Evolutionary conservation across 1,140 invertebrate genomes (phyloP), one percentile per base, ranked within the genome.

Genomic region (Branchinecta lynchi): DNA sequence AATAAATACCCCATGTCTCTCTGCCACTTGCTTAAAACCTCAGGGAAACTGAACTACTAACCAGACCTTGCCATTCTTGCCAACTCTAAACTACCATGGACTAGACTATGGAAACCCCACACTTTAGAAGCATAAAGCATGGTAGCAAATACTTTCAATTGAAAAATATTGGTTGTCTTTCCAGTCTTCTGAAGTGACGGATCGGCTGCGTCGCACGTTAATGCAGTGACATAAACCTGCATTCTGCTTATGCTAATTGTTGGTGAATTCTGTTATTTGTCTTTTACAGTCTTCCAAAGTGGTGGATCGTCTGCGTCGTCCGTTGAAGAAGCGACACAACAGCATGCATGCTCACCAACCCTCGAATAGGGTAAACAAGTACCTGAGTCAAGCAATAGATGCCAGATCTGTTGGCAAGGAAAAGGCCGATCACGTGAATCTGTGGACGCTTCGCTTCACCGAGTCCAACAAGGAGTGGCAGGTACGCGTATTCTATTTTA

Each of bases 301-400:
- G 72, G 86, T 87, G 65, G 90, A 93, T 78, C 90, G 91, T 78
- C 86, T 92, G 73, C 88, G 91, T 78, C 83, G 90, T 74, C 89
- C 90, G 0, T 87, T 93, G 78, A 91, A 92, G 80, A 92, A 92
- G 80, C 84, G 89, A 72, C 87, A 89, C 78, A 89, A 88, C 65
- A 88, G 86, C 75, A 86, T 89, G n/a, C 87, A 89, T 77, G 74
- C 74, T 45, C 87, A 90, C 78, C 86, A 89, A 77, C 88, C 89
- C 20, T 88, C 86, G 17, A 92, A 92, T 79, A 84, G 90, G 72
- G 90, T 93, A 43, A 93, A 93, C 82, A 93, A 92, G 77, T 93
- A 91, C 79, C 82, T 94, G 71, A 86, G 88, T 66, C 89, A 92
- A 80, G 90, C 90, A 2, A 92, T 94, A 73, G 89, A 91, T 75